Percentiles rank a stretch among this genome's conserved stretches.
phyloP scores from a whole-genome alignment of 2,888 invertebrate genomes.

The Aquatica leii region DNA sequence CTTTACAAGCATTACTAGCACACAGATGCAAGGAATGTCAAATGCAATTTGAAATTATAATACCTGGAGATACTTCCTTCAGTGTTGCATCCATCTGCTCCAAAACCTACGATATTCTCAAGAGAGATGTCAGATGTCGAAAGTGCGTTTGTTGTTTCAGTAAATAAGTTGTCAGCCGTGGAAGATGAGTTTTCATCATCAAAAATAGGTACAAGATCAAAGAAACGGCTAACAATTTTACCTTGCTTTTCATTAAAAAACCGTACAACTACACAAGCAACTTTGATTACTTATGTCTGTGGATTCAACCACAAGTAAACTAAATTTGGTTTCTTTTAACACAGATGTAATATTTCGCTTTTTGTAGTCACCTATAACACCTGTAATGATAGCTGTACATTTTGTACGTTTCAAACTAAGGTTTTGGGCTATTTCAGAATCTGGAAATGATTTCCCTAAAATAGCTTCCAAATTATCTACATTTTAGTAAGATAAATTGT shows the following conservation, averaged over 20 bases:
- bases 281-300: neutral
- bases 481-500: neutral
- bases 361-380: neutral
- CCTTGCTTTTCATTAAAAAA: neutral
- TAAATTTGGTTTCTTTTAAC: neutral
- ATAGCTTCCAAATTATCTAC: neutral
- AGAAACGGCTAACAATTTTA: neutral
- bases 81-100: neutral
- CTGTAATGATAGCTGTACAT: neutral
- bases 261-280: neutral
- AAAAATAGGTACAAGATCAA: no score
- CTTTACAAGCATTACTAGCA: slow-evolving; percentile 10
- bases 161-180: neutral
- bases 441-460: neutral
- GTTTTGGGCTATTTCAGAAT: neutral
- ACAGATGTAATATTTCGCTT: neutral
- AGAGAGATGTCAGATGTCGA: neutral
- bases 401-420: neutral
- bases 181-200: neutral
- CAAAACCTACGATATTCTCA: neutral
- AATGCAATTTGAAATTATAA: neutral
- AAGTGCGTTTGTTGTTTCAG: neutral
- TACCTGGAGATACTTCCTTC: neutral
- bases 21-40: slow-evolving; percentile 5
- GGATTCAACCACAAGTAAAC: neutral